A percentile compares a stretch with the other conserved stretches of the same genome.
phyloP scores from a whole-genome alignment of 2,797 vertebrate species.

The Gorsachius magnificus region DNA sequence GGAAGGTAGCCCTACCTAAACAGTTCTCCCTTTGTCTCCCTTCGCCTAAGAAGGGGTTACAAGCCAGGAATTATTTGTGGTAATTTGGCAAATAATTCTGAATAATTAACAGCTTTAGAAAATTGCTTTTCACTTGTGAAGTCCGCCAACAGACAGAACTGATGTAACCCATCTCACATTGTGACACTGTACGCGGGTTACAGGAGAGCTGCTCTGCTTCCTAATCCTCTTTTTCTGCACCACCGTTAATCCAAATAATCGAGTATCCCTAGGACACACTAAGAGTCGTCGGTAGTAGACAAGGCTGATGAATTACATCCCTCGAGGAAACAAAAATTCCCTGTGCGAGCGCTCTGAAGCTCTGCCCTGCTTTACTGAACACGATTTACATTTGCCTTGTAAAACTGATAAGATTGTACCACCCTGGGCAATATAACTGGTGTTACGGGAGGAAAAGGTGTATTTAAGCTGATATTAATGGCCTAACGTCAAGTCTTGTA shows the following conservation, averaged over 20 bases:
- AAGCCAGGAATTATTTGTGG: not conserved
- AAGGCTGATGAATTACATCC: not conserved
- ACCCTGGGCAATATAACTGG: not conserved
- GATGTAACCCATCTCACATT: not conserved
- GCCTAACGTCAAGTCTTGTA: rapidly evolving
- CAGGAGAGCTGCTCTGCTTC: not conserved
- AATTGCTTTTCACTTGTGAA: not conserved
- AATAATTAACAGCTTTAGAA: conserved; percentile 17
- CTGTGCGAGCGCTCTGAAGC: not conserved
- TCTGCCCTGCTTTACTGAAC: not conserved
- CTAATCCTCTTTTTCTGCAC: not conserved
- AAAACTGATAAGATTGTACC: rapidly evolving
- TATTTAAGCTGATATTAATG: rapidly evolving
- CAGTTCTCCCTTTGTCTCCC: conserved; percentile 3
- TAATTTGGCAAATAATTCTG: not conserved
- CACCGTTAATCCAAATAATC: not conserved
- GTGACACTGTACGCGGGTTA: rapidly evolving
- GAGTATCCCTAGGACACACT: not conserved
- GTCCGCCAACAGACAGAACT: not conserved
- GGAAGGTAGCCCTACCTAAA: not conserved
- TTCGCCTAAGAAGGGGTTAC: not conserved
- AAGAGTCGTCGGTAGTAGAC: not conserved
- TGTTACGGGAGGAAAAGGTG: not conserved
- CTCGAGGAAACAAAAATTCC: not conserved
- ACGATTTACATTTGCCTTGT: not conserved